Evolutionary conservation across 1,140 invertebrate species (phyloP).

Genomic region (Aporrectodea caliginosa): DNA sequence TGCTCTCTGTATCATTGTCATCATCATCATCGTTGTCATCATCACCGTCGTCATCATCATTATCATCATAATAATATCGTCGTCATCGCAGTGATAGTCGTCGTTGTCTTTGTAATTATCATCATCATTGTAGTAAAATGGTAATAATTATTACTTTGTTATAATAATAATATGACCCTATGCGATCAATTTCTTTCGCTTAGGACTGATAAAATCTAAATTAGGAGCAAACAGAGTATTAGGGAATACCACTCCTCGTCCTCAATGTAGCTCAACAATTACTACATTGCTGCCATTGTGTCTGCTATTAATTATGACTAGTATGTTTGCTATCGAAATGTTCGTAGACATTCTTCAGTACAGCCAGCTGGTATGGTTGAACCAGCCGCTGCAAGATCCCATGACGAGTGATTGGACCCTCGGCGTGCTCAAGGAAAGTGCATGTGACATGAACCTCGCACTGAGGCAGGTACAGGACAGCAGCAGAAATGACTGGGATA

Average conservation of each 20-base stretch:
- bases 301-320: too few relatives aligned
- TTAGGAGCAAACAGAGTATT: not conserved
- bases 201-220: not conserved
- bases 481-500: not conserved
- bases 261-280: not conserved
- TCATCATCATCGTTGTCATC: not conserved
- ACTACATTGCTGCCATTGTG: not conserved
- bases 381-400: not conserved
- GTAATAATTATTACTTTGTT: not conserved
- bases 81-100: not conserved
- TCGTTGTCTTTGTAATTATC: not conserved
- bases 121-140: not conserved
- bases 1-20: not conserved
- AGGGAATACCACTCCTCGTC: not conserved
- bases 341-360: too few relatives aligned
- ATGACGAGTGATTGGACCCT: not conserved
- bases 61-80: not conserved
- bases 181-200: too few relatives aligned
- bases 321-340: too few relatives aligned
- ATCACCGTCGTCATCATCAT: not conserved
- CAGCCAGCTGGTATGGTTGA: too few relatives aligned
- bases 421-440: not conserved
- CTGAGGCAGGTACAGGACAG: not conserved
- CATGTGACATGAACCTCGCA: constrained; percentile 9
- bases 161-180: not conserved